phyloP scores from a whole-genome alignment of 2,113 vertebrate genomes.

The Mirza zaza region DNA sequence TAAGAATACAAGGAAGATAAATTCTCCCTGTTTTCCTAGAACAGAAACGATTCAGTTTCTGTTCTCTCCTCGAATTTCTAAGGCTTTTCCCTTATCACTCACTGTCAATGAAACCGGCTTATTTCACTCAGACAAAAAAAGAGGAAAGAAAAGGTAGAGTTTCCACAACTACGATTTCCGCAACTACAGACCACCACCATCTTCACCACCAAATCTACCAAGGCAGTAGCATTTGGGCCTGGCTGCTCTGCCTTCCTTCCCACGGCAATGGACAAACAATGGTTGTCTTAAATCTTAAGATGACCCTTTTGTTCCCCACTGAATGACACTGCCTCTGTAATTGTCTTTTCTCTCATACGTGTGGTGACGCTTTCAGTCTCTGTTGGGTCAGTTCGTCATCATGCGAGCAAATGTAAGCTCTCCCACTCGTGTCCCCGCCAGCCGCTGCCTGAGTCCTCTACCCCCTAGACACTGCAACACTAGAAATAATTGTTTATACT shows the following conservation, averaged over 20 bases:
- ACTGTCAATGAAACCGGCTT: neutral
- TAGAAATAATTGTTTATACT: neutral
- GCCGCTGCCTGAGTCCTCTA: neutral
- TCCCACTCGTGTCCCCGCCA: neutral
- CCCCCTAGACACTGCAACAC: neutral
- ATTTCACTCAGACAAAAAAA: neutral
- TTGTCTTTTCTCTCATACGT: neutral
- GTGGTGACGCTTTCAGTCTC: neutral
- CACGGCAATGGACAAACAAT: neutral
- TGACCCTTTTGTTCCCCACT: neutral
- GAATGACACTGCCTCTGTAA: neutral
- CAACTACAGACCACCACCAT: neutral
- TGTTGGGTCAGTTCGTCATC: neutral
- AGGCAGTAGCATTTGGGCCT: neutral
- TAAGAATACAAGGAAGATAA: neutral
- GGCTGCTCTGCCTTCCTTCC: neutral
- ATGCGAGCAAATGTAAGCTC: neutral
- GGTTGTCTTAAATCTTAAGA: no score
- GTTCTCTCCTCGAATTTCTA: neutral
- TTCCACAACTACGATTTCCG: neutral
- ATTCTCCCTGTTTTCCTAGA: neutral
- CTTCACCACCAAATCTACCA: neutral
- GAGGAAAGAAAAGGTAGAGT: neutral
- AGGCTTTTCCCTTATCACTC: neutral
- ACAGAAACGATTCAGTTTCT: neutral